Evolutionary conservation across 2,797 vertebrate genomes (phyloP).

Genomic region (Characodon lateralis): DNA sequence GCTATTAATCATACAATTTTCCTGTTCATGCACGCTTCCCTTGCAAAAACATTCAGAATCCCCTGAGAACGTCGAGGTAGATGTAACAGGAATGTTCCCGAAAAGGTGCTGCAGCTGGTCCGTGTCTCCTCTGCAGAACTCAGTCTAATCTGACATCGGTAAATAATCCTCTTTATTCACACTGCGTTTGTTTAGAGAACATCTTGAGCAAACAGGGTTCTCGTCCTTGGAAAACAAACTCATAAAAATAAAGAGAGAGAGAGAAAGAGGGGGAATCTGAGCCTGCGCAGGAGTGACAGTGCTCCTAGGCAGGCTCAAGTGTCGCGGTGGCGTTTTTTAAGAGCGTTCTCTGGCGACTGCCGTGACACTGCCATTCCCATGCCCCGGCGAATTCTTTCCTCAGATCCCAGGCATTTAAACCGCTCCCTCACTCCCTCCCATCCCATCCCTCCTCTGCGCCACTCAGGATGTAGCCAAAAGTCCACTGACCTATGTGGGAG

Average conservation of each 20-base stretch:
- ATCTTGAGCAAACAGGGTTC: slow-evolving; percentile 62
- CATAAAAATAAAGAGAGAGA: slow-evolving; percentile 43
- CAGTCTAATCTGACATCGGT: slow-evolving; percentile 47
- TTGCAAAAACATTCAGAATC: neutral
- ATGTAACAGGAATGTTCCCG: slow-evolving; percentile 6
- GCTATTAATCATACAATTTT: neutral
- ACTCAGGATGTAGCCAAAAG: slow-evolving; percentile 94
- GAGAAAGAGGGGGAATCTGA: slow-evolving; percentile 32
- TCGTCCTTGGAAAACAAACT: slow-evolving; percentile 63
- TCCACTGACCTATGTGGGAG: slow-evolving; percentile 93
- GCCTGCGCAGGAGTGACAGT: slow-evolving; percentile 63
- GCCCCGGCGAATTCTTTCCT: slow-evolving; percentile 91
- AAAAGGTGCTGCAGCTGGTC: slow-evolving; percentile 36
- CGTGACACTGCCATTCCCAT: slow-evolving; percentile 93
- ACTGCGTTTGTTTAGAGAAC: slow-evolving; percentile 69
- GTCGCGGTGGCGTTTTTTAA: slow-evolving; percentile 87
- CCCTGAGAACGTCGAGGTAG: slow-evolving; percentile 25
- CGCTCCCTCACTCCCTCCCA: slow-evolving; percentile 80
- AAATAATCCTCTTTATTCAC: slow-evolving; percentile 58
- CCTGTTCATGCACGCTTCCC: neutral
- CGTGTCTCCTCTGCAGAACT: slow-evolving; percentile 12
- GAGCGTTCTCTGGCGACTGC: slow-evolving; percentile 90
- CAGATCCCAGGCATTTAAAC: slow-evolving; percentile 85
- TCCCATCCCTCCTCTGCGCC: slow-evolving; percentile 80
- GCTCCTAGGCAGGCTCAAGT: slow-evolving; percentile 58